Percentiles rank a stretch among this genome's conserved stretches.
Evolutionary conservation across 2,797 vertebrate genomes (phyloP).

Genomic region (Coreius guichenoti): DNA sequence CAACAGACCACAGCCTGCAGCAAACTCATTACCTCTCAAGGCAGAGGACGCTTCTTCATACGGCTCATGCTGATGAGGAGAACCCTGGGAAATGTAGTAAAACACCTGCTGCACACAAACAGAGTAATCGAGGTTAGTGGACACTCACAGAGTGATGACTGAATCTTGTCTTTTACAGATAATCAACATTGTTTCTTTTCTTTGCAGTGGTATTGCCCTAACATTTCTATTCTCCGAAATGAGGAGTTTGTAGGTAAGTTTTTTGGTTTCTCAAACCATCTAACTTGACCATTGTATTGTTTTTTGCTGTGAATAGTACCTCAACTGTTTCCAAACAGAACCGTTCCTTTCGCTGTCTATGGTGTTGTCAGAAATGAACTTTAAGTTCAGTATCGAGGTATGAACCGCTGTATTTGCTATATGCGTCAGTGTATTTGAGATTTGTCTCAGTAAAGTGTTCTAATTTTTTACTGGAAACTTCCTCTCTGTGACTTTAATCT

Average conservation of each 20-base stretch:
- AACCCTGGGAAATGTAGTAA: slow-evolving; percentile 74
- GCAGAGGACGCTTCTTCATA: slow-evolving; percentile 82
- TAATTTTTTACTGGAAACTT: not conserved
- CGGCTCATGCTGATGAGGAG: slow-evolving; percentile 80
- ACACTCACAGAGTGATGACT: not conserved
- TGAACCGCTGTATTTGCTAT: slow-evolving; percentile 17
- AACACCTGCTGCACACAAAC: slow-evolving; percentile 76
- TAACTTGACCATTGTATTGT: not conserved
- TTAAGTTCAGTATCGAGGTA: slow-evolving; percentile 84
- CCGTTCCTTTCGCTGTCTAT: slow-evolving; percentile 84
- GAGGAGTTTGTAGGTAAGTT: slow-evolving; percentile 81
- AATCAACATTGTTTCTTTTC: not conserved
- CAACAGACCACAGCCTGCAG: slow-evolving; percentile 73
- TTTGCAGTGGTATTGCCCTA: slow-evolving; percentile 82
- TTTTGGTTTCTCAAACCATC: not conserved
- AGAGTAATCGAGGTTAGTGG: slow-evolving; percentile 75
- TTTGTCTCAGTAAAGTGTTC: not conserved
- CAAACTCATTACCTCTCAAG: slow-evolving; percentile 79
- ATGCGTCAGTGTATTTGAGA: not conserved
- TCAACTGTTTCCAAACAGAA: slow-evolving; percentile 68
- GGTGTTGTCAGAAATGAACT: slow-evolving; percentile 82
- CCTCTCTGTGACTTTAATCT: slow-evolving; percentile 44
- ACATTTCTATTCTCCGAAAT: slow-evolving; percentile 77
- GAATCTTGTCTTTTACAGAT: not conserved
- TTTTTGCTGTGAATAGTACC: not conserved